Base-by-base conservation (phyloP, 2,888 invertebrate species). In the Cheiracanthium punctorium region DNA sequence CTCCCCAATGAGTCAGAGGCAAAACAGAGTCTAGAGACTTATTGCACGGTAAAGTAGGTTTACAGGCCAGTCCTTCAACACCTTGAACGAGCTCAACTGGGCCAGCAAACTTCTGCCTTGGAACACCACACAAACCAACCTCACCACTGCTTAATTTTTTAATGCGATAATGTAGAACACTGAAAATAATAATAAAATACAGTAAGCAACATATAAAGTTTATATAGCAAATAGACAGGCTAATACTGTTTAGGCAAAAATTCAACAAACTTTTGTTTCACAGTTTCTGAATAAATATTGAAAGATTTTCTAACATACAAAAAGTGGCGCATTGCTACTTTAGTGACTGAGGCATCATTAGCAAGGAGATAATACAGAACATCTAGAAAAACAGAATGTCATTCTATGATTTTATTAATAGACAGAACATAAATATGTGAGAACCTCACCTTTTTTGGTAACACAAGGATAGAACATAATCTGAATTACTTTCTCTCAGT, bases 81-180 rank as follows among this genome's bases (percentile, higher is more conserved):
- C 88, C 88, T 41, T 89, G 89, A 37, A 90, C 88, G 8, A 90
- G 81, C 37, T 89, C 89, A 4, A 89, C 87, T 14, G 89, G 89
- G 12, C 89, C 88, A 10, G 86, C 33, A 74, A 90, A 90, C 65
- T 88, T 88, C 76, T 90, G 89, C 24, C 88, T 72, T 17, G 88
- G 88, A 32, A 89, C 87, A 29, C 90, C 90, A 73, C 89, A 89
- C n/a, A 90, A 64, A 10, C 86, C 88, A 32, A 89, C 89, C 64
- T 89, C 85, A 0, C 90, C 90, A 70, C 82, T 88, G n/a, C 80
- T 71, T n/a, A 88, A 74, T 72, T 88, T 88, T 72, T 88, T 89
- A 29, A 90, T 90, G 8, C 89, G 89, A 75, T 90, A 90, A 81
- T 90, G 90, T 24, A 90, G 88, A 43, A 90, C 89, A 81, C 84